phyloP scores from a whole-genome alignment of 2,888 invertebrate genomes.

The Incurvaria masculella region DNA sequence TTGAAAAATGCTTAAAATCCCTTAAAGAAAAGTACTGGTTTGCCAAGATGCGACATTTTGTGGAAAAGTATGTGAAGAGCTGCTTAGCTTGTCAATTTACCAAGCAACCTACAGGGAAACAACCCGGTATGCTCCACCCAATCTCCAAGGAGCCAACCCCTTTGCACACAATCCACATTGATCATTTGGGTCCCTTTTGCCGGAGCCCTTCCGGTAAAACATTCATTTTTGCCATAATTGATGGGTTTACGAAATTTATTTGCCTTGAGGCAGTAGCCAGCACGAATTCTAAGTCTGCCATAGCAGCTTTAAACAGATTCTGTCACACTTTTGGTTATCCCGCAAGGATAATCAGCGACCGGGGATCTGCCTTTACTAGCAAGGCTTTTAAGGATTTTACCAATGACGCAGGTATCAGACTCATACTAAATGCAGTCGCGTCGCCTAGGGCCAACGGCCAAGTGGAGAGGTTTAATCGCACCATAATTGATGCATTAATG shows the following conservation, averaged over 20 bases:
- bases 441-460: slow-evolving; percentile 15
- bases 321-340: slow-evolving; percentile 17
- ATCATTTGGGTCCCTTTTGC: slow-evolving; percentile 21
- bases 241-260: slow-evolving; percentile 21
- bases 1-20: slow-evolving; percentile 20
- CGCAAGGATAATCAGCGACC: slow-evolving; percentile 17
- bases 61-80: not conserved
- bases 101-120: not conserved
- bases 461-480: not conserved
- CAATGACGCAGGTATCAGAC: slow-evolving; percentile 14
- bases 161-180: slow-evolving; percentile 21
- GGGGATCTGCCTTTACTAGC: slow-evolving; percentile 21
- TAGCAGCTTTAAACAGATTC: slow-evolving; percentile 15
- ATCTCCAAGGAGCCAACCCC: slow-evolving; percentile 16
- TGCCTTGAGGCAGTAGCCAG: slow-evolving; percentile 17
- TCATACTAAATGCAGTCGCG: slow-evolving; percentile 19
- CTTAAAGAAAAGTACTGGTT: slow-evolving; percentile 24
- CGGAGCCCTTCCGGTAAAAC: slow-evolving; percentile 9
- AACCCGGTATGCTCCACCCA: not conserved
- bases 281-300: slow-evolving; percentile 14
- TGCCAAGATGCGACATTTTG: slow-evolving; percentile 17
- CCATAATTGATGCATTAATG: not conserved
- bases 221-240: slow-evolving; percentile 20
- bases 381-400: slow-evolving; percentile 18
- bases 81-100: not conserved